Evolutionary conservation across 2,888 invertebrate genomes (phyloP).

Genomic region (Acrocyrtus sp.): DNA sequence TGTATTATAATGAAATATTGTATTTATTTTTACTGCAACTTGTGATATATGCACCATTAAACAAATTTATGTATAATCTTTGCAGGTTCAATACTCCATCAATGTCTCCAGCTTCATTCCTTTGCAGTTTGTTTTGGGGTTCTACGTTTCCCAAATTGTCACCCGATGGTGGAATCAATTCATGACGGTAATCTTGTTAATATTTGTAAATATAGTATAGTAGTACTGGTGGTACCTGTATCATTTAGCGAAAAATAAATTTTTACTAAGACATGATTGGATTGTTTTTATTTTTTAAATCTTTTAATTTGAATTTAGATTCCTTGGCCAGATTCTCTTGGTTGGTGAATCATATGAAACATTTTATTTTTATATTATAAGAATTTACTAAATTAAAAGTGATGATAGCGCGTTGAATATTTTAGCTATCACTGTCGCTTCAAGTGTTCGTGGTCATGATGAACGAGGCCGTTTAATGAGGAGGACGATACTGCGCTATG

Average conservation of each 20-base stretch:
- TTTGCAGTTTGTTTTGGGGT: conserved; percentile 68
- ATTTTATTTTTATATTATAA: too few relatives aligned
- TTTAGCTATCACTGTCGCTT: too few relatives aligned
- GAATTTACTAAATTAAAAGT: too few relatives aligned
- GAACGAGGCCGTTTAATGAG: conserved; percentile 58
- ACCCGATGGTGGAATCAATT: conserved; percentile 68
- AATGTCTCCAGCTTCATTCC: conserved; percentile 65
- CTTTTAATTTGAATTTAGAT: conserved; percentile 17
- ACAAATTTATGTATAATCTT: too few relatives aligned
- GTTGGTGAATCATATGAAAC: neutral
- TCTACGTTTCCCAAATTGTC: conserved; percentile 68
- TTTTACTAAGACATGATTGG: neutral
- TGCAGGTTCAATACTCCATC: conserved; percentile 25
- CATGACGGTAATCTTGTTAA: conserved; percentile 65
- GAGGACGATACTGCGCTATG: conserved; percentile 66
- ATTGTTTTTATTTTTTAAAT: neutral
- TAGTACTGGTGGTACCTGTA: neutral
- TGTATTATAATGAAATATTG: too few relatives aligned
- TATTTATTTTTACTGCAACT: neutral
- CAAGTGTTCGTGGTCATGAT: too few relatives aligned
- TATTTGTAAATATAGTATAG: conserved; percentile 17
- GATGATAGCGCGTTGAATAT: too few relatives aligned
- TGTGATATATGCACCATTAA: neutral
- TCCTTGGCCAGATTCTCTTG: conserved; percentile 30
- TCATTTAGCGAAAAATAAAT: neutral